Conservation (phyloP, 2,888 invertebrate genomes). For the Marronus borbonicus region DNA sequence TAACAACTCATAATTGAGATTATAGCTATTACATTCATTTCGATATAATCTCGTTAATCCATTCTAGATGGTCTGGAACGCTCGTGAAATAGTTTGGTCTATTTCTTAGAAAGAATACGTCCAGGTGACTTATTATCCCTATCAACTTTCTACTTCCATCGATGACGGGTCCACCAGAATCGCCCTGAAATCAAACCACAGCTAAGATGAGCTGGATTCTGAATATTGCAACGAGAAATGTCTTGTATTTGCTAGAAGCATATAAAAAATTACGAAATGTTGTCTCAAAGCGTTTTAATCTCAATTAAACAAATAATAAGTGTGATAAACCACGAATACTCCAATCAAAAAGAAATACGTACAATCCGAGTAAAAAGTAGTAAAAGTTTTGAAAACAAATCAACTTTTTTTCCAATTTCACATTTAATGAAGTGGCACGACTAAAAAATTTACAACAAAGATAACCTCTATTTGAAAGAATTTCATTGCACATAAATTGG, state of each 20-base stretch:
- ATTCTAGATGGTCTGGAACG: conserved; percentile 28
- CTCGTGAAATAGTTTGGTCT: conserved; percentile 28
- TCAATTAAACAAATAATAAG: no score
- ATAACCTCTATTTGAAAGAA: no score
- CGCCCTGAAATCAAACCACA: conserved; percentile 30
- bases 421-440: no score
- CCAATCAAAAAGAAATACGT: not conserved
- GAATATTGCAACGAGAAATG: no score
- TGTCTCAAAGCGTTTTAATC: not conserved
- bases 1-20: no score
- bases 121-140: conserved; percentile 40
- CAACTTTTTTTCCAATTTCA: no score
- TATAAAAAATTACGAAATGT: not conserved
- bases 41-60: conserved; percentile 15
- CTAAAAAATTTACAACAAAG: no score
- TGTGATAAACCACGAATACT: not conserved
- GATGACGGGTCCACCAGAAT: conserved; percentile 44
- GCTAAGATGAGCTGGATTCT: not conserved
- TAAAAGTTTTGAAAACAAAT: no score
- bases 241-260: no score
- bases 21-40: not conserved
- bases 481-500: no score
- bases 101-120: conserved; percentile 22
- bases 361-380: no score
- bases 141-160: conserved; percentile 24